phyloP scores from a whole-genome alignment of 2,113 vertebrate genomes.

The Bubalus kerabau region DNA sequence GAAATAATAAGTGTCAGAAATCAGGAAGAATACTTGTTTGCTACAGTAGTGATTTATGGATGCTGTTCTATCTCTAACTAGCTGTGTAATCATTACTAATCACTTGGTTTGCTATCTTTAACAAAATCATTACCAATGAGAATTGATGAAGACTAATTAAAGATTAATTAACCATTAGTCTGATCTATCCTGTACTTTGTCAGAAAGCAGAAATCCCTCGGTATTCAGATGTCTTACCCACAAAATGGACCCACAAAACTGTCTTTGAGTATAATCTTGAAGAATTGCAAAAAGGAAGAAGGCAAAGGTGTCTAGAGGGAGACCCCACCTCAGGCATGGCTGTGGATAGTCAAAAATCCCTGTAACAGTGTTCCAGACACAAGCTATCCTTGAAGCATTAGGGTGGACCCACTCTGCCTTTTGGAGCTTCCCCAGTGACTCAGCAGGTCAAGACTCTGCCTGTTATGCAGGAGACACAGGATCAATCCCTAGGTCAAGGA shows the following conservation, averaged over 20 bases:
- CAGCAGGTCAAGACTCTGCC: background rate
- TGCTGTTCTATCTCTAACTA: conserved; percentile 35
- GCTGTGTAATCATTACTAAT: conserved; percentile 33
- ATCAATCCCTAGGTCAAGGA: background rate
- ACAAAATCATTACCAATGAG: conserved; percentile 6
- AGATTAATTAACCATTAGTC: background rate
- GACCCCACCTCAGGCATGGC: background rate
- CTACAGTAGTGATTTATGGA: background rate
- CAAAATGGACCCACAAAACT: background rate
- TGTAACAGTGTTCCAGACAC: background rate
- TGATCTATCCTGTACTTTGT: background rate
- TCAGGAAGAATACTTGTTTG: background rate
- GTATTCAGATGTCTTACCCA: background rate
- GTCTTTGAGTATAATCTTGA: background rate
- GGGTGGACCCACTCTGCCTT: background rate
- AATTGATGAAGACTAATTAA: conserved; percentile 7
- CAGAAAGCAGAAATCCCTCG: background rate
- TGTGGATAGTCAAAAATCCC: background rate
- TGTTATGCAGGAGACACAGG: background rate
- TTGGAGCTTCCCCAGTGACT: background rate
- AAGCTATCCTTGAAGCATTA: background rate
- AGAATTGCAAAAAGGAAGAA: background rate
- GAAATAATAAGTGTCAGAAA: background rate
- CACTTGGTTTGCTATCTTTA: conserved; percentile 34
- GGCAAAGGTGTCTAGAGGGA: background rate